phyloP scores from a whole-genome alignment of 2,797 vertebrate genomes.

The Malacoraja senta region DNA sequence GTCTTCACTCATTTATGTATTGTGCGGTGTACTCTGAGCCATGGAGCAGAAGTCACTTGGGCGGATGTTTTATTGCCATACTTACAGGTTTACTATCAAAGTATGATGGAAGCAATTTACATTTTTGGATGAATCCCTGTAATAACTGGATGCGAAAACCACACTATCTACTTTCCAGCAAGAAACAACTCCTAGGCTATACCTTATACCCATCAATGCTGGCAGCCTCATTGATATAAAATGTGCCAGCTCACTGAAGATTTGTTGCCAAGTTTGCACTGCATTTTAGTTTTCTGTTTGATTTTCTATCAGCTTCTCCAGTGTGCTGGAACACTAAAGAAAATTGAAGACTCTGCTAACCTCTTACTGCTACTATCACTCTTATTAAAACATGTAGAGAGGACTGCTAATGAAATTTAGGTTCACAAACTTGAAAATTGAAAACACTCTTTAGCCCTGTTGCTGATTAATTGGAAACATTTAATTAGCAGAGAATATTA shows the following conservation, averaged over 20 bases:
- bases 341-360: background rate
- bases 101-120: background rate
- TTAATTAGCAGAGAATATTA: background rate
- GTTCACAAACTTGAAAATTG: background rate
- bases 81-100: background rate
- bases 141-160: background rate
- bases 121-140: background rate
- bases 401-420: background rate
- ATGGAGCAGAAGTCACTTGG: background rate
- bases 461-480: background rate
- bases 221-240: conserved; percentile 3
- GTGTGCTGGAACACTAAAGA: background rate
- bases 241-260: background rate
- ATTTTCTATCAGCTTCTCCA: background rate
- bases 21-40: background rate
- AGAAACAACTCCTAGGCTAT: background rate
- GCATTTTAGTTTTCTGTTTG: background rate
- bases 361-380: background rate
- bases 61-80: background rate
- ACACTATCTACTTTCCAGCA: background rate
- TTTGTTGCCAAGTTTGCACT: background rate
- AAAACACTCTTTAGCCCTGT: background rate
- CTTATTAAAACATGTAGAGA: background rate
- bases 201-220: background rate
- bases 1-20: background rate